Evolutionary conservation across 2,113 vertebrate genomes (phyloP).

Genomic region (Larimichthys polyactis): DNA sequence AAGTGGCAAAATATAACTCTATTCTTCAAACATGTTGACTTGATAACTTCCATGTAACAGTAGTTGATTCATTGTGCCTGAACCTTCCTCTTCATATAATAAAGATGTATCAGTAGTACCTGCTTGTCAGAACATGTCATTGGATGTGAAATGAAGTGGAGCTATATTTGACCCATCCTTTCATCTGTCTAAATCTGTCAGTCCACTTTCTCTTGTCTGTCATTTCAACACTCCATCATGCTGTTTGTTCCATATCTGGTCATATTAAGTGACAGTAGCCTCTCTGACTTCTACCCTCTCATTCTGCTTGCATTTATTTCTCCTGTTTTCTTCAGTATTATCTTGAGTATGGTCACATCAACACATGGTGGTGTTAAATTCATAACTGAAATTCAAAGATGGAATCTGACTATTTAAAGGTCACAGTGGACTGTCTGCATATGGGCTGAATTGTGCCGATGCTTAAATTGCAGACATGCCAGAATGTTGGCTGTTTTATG

Average conservation of each 20-base stretch:
- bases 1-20: too few relatives aligned
- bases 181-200: not conserved
- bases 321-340: not conserved
- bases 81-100: not conserved
- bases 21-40: too few relatives aligned
- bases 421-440: not conserved
- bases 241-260: not conserved
- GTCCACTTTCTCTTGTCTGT: not conserved
- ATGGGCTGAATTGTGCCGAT: not conserved
- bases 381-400: too few relatives aligned
- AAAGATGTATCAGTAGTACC: not conserved
- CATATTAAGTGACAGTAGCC: not conserved
- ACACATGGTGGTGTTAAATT: not conserved
- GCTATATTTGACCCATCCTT: not conserved
- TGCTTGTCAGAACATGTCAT: not conserved
- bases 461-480: not conserved
- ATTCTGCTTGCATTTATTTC: not conserved
- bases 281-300: not conserved
- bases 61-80: not conserved
- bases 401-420: slow-evolving; percentile 14
- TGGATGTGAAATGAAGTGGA: slow-evolving; percentile 1
- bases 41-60: too few relatives aligned
- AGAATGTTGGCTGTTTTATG: slow-evolving; percentile 21
- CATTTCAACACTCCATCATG: not conserved
- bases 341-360: not conserved